Conservation (phyloP, 2,888 invertebrate genomes). For the Lamproptera curius region DNA sequence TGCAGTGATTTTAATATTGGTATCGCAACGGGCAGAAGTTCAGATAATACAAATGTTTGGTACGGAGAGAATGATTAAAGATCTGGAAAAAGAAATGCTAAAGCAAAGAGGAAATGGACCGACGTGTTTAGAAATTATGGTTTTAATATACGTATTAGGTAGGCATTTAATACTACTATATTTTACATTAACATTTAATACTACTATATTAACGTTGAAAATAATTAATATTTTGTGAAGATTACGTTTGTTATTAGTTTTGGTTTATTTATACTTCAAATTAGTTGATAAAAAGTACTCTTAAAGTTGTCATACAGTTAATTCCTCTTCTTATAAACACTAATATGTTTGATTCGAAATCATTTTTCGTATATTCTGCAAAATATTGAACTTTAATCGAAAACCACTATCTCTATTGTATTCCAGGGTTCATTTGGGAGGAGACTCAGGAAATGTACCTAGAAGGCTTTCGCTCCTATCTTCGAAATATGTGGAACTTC, state of each 20-base stretch:
- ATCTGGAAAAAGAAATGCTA: slow-evolving; percentile 79
- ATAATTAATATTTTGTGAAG: too few relatives aligned
- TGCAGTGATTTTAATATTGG: slow-evolving; percentile 92
- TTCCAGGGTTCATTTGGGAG: slow-evolving; percentile 90
- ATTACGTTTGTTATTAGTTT: too few relatives aligned
- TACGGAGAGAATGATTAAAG: slow-evolving; percentile 81
- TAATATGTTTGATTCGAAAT: too few relatives aligned
- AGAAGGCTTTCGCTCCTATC: slow-evolving; percentile 91
- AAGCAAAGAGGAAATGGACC: slow-evolving; percentile 92
- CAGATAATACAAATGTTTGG: slow-evolving; percentile 85
- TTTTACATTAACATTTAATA: too few relatives aligned
- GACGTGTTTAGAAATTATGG: slow-evolving; percentile 88
- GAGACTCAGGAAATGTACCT: slow-evolving; percentile 94
- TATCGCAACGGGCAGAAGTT: slow-evolving; percentile 93
- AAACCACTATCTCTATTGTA: too few relatives aligned
- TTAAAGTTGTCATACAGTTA: too few relatives aligned
- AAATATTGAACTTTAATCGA: too few relatives aligned
- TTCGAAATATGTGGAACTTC: slow-evolving; percentile 97
- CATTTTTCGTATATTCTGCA: too few relatives aligned
- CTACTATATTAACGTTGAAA: too few relatives aligned
- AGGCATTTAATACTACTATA: slow-evolving; percentile 35
- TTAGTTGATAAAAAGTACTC: too few relatives aligned
- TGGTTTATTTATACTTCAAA: too few relatives aligned
- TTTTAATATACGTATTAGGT: slow-evolving; percentile 91
- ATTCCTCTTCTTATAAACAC: too few relatives aligned